phyloP scores from a whole-genome alignment of 2,888 invertebrate genomes.

The Furcula furcula region DNA sequence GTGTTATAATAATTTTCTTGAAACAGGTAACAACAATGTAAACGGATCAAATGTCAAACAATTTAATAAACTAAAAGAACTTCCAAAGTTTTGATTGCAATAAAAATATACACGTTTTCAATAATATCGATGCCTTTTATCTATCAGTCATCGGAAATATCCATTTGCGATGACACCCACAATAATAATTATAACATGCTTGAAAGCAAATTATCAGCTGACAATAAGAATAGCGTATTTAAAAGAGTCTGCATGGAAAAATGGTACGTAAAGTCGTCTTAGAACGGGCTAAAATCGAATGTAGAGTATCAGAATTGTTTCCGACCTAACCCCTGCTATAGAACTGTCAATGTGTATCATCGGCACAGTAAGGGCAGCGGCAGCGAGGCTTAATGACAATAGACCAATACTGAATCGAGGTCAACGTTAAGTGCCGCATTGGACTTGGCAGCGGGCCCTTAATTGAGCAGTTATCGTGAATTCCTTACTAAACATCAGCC shows the following conservation, averaged over 20 bases:
- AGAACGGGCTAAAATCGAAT: constrained; percentile 39
- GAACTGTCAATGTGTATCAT: constrained; percentile 46
- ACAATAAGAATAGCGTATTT: constrained; percentile 36
- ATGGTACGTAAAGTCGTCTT: constrained; percentile 31
- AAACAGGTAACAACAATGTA: not conserved
- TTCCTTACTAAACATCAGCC: too few relatives aligned
- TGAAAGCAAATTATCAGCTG: constrained; percentile 43
- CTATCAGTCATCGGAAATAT: constrained; percentile 20
- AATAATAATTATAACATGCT: constrained; percentile 67
- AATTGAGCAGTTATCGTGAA: constrained; percentile 61
- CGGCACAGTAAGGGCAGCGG: constrained; percentile 49
- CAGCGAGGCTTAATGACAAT: constrained; percentile 68
- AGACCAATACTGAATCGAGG: constrained; percentile 69
- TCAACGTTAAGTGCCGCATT: constrained; percentile 65
- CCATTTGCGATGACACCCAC: constrained; percentile 38
- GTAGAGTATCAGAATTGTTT: constrained; percentile 32
- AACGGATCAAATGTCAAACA: too few relatives aligned
- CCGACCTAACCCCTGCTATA: constrained; percentile 61
- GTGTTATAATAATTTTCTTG: not conserved
- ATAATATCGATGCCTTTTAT: too few relatives aligned
- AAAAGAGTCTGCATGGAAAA: constrained; percentile 33
- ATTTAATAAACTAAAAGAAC: not conserved
- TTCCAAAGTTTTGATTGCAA: too few relatives aligned
- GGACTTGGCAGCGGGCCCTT: constrained; percentile 61
- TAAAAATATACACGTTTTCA: not conserved